Evolutionary conservation across 2,888 invertebrate genomes (phyloP), one percentile per base, ranked within the genome.

Genomic region (Platycheirus albimanus): DNA sequence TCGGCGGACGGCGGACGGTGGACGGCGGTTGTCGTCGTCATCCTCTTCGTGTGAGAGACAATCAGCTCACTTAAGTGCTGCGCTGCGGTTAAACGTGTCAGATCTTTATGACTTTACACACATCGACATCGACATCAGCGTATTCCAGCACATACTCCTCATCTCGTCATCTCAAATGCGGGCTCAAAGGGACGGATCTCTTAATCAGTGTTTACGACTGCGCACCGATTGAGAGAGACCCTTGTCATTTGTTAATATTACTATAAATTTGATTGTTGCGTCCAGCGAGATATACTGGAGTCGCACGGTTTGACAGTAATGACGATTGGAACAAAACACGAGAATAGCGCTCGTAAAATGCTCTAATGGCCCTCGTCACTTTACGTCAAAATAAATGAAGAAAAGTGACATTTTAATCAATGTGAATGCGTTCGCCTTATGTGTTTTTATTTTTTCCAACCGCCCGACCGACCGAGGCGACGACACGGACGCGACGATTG

Each of bases 361-460:
- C 58, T 63, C 79, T 85, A 89, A 89, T 88, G 88, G 87, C 86
- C 87, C 86, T 87, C 88, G 89, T 90, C 90, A 90, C 88, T 89
- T 88, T 87, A 86, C 88, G 89, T 90, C 89, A 90, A 89, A 90
- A 90, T 89, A 89, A 89, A 89, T 89, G 88, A 89, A 89, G 89
- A 88, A 89, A 89, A 89, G 88, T 89, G 89, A 89, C 88, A 88
- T 88, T 89, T 89, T 89, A 89, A 89, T 89, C 89, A 89, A 89
- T 87, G 88, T 88, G 88, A 86, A 86, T 86, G 85, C 76, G 81
- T 87, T 87, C 66, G 67, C 76, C 79, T 76, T 81, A 64, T 70
- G 51, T 19, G 38, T 20, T 17, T 1, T 17, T 17, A 10, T 58
- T 20, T 36, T 51, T 38, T n/a, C n/a, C n/a, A n/a, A n/a, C n/a